A percentile compares a stretch with the other conserved stretches of the same genome.
These are phyloP conservation scores for Austrofundulus limnaeus DNA, from an alignment of 2,113 vertebrate genomes.

Conservation along the genomic window DNA sequence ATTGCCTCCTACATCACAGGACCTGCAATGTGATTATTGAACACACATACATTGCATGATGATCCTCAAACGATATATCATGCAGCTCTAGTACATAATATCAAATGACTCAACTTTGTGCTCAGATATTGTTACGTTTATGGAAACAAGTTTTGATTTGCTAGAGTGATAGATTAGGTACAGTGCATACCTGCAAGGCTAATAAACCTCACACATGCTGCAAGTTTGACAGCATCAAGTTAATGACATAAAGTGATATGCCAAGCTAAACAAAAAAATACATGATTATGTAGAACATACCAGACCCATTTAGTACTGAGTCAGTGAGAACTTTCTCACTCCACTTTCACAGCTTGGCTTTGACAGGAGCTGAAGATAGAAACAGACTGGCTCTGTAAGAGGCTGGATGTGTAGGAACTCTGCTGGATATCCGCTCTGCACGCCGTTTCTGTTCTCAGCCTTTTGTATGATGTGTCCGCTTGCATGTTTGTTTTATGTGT, in stretches of 20 bases:
- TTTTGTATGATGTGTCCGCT: conserved; percentile 19
- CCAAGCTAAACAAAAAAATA: not conserved
- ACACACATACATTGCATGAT: too few species aligned
- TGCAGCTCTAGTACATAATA: too few species aligned
- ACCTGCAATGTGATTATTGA: too few species aligned
- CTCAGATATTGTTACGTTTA: not conserved
- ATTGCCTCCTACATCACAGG: too few species aligned
- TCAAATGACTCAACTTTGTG: not conserved
- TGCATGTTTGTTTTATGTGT: conserved; percentile 24
- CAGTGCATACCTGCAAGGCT: not conserved
- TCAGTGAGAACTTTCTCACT: conserved; percentile 5
- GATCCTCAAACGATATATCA: too few species aligned
- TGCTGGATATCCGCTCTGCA: conserved; percentile 23
- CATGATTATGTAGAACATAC: not conserved
- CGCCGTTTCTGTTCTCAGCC: conserved; percentile 16
- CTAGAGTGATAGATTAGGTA: too few species aligned
- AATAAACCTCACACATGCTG: not conserved
- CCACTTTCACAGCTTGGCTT: conserved; percentile 8
- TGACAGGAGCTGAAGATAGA: not conserved
- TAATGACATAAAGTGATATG: not conserved
- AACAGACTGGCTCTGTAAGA: conserved; percentile 11
- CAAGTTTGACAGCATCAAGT: not conserved
- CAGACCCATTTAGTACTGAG: not conserved
- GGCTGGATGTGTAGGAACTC: not conserved
- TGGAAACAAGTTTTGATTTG: not conserved